Evolutionary conservation across 2,113 vertebrate species (phyloP).

Genomic region (Sinocyclocheilus anshuiensis): DNA sequence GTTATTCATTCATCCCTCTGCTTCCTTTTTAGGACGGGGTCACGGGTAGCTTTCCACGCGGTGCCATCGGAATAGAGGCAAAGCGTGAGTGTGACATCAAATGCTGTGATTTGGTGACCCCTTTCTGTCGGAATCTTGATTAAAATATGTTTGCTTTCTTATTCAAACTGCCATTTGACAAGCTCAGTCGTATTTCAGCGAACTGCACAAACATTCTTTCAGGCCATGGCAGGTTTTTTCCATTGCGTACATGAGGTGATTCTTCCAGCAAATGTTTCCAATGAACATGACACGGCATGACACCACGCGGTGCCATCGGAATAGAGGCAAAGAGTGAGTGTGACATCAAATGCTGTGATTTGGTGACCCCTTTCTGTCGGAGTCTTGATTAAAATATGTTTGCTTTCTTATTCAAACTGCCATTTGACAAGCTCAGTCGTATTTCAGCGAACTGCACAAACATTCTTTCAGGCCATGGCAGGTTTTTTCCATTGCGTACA

Average conservation of each 20-base stretch:
- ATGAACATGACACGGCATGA: conserved; percentile 53
- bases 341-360: conserved; percentile 76
- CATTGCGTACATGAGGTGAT: conserved; percentile 66
- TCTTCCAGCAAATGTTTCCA: conserved; percentile 72
- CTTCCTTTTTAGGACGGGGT: conserved; percentile 58
- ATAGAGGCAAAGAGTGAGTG: conserved; percentile 22
- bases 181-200: conserved; percentile 78
- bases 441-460: conserved; percentile 78
- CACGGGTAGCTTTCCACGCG: conserved; percentile 68
- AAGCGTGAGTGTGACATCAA: conserved; percentile 69
- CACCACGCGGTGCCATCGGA: conserved; percentile 72
- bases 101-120: conserved; percentile 75
- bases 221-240: conserved; percentile 58
- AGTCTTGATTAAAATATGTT: conserved; percentile 72
- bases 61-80: conserved; percentile 63
- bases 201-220: conserved; percentile 76
- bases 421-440: conserved; percentile 79
- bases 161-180: conserved; percentile 78
- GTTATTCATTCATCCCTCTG: conserved; percentile 70
- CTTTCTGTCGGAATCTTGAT: conserved; percentile 70
- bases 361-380: conserved; percentile 73
- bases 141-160: conserved; percentile 72
- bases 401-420: conserved; percentile 74
- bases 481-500: conserved; percentile 67
- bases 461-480: conserved; percentile 63